Evolutionary conservation across 2,888 invertebrate species (phyloP).

Genomic region (Chloromyia formosa): DNA sequence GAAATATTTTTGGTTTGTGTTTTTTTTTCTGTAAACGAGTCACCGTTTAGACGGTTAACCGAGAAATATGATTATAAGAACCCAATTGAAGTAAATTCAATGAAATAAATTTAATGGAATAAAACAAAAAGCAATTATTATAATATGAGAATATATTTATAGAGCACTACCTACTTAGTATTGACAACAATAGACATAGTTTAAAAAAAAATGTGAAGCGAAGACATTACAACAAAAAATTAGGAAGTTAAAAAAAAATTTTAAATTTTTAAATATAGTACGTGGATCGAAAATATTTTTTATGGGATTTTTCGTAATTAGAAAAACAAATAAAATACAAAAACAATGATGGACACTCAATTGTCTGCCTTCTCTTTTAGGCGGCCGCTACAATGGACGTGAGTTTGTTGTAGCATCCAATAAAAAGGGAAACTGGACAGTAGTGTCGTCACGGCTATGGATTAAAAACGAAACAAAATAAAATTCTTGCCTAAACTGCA

Average conservation of each 20-base stretch:
- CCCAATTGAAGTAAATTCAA: no score
- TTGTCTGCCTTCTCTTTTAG: neutral
- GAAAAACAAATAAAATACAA: slow-evolving; percentile 8
- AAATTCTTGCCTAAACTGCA: slow-evolving; percentile 62
- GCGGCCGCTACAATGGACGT: neutral
- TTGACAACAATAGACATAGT: slow-evolving; percentile 28
- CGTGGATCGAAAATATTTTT: slow-evolving; percentile 15
- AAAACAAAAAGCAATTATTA: slow-evolving; percentile 28
- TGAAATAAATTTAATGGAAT: neutral
- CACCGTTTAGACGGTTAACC: no score
- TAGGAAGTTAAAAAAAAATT: neutral
- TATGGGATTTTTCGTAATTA: neutral
- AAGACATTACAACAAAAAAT: neutral
- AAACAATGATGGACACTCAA: neutral
- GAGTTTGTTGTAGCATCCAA: neutral
- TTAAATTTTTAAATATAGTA: no score
- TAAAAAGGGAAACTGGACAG: neutral
- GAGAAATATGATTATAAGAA: no score
- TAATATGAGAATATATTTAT: no score
- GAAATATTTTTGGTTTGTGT: no score
- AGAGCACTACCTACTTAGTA: slow-evolving; percentile 19
- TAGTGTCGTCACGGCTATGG: neutral
- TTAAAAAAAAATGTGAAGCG: neutral
- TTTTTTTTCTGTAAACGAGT: no score
- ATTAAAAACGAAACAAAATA: slow-evolving; percentile 50